Evolutionary conservation across 2,888 invertebrate species (phyloP), one percentile per base, ranked within the genome.

Genomic region (Polyommatus iphigenia): DNA sequence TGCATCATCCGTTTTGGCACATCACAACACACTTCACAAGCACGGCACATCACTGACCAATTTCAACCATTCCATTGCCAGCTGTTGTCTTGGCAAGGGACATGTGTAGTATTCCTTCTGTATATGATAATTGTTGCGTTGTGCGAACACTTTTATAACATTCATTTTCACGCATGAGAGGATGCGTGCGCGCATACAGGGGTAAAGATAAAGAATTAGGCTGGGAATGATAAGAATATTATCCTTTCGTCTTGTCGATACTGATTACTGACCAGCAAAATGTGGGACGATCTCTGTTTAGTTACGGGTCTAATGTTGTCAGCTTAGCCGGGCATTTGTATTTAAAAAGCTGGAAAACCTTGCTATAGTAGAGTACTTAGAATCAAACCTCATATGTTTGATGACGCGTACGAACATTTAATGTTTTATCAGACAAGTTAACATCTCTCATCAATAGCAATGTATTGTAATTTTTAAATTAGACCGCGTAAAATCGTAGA

Each of bases 131-230:
- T 92, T 87, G 87, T 85, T 82, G 86, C 86, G 83, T 84, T 85
- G 87, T 85, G 89, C 87, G 84, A 90, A 90, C 88, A 86, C 88
- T 94, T 94, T 93, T 94, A 94, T 94, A 94, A 94, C 94, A 94
- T 94, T 93, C 90, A 92, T 90, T 92, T 93, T 94, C 90, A 94
- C 94, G 94, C 88, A 91, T 92, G 92, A 94, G 90, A 88, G 92
- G 78, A 79, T 80, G 79, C 80, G 79, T 84, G 85, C 83, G 84
- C 84, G 85, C 82, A 83, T 80, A 78, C 78, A 79, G 75, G 54
- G 76, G 77, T 80, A 81, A 24, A 24, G 13, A 67, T 67, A 7
- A 62, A 24, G 62, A 13, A 62, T 67, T 67, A 67, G 67, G 73
- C 20, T 73, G 41, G 46, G 41, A 72, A 73, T 73, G 73, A 73